These are phyloP conservation scores for Agriotes lineatus DNA, from an alignment of 2,888 invertebrate genomes.

Conservation along the genomic window DNA sequence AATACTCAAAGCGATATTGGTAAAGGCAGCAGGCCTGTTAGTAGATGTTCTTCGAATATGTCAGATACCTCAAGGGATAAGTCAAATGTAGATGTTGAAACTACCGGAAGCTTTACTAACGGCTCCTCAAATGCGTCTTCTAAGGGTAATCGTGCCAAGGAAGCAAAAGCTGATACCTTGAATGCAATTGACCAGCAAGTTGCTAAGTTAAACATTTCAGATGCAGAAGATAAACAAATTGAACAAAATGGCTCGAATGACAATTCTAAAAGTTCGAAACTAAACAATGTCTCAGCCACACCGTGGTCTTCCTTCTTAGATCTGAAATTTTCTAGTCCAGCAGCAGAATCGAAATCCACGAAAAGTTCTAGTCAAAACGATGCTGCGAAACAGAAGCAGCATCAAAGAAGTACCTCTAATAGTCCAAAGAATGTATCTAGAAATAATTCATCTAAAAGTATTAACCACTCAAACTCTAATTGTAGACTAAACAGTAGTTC, in stretches of 20 bases:
- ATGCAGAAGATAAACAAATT: slow-evolving; percentile 72
- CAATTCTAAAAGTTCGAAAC: slow-evolving; percentile 4
- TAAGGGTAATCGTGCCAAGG: slow-evolving; percentile 71
- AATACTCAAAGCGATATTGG: slow-evolving; percentile 60
- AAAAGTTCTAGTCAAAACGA: slow-evolving; percentile 67
- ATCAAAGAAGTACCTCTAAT: slow-evolving; percentile 29
- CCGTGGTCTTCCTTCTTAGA: slow-evolving; percentile 76
- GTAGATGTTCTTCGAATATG: slow-evolving; percentile 54
- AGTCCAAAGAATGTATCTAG: slow-evolving; percentile 63
- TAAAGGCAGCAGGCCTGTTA: slow-evolving; percentile 56
- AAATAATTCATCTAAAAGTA: slow-evolving; percentile 66
- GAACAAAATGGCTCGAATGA: slow-evolving; percentile 67
- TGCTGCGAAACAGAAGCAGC: slow-evolving; percentile 29
- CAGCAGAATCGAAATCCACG: slow-evolving; percentile 39
- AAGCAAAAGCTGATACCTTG: slow-evolving; percentile 69
- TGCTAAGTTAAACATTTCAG: too few species aligned
- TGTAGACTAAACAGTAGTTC: slow-evolving; percentile 50
- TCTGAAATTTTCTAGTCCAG: slow-evolving; percentile 66
- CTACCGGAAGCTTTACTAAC: background rate
- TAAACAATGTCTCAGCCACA: slow-evolving; percentile 61
- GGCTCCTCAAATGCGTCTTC: slow-evolving; percentile 54
- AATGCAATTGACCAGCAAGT: too few species aligned
- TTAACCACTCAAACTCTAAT: slow-evolving; percentile 58
- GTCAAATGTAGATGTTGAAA: background rate
- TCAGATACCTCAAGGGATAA: slow-evolving; percentile 24